Evolutionary conservation across 2,113 vertebrate species (phyloP), one percentile per base, ranked within the genome.

Genomic region (Aleadryas rufinucha): DNA sequence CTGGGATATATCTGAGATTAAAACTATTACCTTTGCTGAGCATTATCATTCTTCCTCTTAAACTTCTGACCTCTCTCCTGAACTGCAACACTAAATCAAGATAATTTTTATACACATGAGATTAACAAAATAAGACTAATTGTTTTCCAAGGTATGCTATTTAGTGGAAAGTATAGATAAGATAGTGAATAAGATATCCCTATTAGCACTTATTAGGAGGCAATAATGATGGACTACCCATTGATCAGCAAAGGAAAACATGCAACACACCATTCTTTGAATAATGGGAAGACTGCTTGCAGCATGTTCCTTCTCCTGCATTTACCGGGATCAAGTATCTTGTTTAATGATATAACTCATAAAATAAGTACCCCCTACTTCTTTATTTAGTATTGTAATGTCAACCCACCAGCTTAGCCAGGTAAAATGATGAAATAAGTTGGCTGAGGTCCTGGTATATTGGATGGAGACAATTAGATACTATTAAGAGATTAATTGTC

Each of bases 71-170:
- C 60, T 26, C 30, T 85, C 42, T 57, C 56, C 63, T 79, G 37
- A 82, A 53, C 13, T 81, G 27, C 30, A 76, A 76, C 37, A 54
- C 8, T 87, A 45, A 93, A 93, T 64, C 23, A 60, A 60, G 37
- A 22, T 66, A 57, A 44, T 64, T 93, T 89, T 91, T 84, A 89
- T 78, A 90, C 89, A 68, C 37, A 70, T 23, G 30, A 89, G 64
- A 80, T 88, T 86, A 92, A 89, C 74, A 76, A 31, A 95, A 84
- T 13, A 26, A 70, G 16, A 96, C 83, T 76, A 90, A 84, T 90
- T 60, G 37, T 96, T 95, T 96, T 91, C 82, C 76, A 95, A 84
- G 21, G 19, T 80, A 27, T 81, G 54, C 90, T 95, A 87, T 74
- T 93, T 94, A 95, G 56, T 39, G 11, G 63, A 88, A 16, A 90